Percentiles rank a stretch among this genome's conserved stretches.
These are phyloP conservation scores for Musca domestica DNA, from an alignment of 1,140 invertebrate species.

Conservation along the genomic window DNA sequence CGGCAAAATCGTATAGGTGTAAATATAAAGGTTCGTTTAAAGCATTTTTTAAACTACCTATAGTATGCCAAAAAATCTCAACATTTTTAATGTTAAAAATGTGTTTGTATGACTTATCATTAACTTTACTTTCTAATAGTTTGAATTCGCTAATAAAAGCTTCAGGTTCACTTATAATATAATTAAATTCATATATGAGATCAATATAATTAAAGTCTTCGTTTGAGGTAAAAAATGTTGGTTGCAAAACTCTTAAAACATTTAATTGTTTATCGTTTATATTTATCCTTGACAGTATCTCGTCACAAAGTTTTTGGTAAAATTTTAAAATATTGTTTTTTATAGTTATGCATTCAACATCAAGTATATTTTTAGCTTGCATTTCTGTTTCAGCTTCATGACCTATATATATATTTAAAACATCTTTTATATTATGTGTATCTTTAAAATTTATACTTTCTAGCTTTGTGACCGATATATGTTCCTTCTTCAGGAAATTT, in stretches of 20 bases:
- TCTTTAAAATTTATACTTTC: too few species aligned
- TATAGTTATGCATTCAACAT: too few species aligned
- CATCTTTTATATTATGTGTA: too few species aligned
- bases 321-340: too few species aligned
- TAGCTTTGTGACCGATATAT: too few species aligned
- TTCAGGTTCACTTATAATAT: constrained; percentile 1
- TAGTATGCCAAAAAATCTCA: not conserved
- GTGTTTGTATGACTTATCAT: not conserved
- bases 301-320: too few species aligned
- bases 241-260: constrained; percentile 4
- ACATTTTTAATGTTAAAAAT: not conserved
- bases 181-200: not conserved
- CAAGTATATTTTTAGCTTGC: too few species aligned
- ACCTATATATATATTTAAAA: too few species aligned
- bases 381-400: too few species aligned
- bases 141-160: constrained; percentile 3
- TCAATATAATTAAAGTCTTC: constrained; percentile 12
- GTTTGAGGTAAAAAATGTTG: not conserved
- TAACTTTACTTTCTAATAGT: constrained; percentile 10
- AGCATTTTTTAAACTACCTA: not conserved
- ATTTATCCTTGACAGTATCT: too few species aligned
- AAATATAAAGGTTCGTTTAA: too few species aligned
- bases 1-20: not conserved
- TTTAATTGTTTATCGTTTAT: not conserved
- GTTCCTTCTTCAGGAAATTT: too few species aligned